Base-by-base conservation (phyloP, 1,140 invertebrate genomes). In the Cotesia vestalis region DNA sequence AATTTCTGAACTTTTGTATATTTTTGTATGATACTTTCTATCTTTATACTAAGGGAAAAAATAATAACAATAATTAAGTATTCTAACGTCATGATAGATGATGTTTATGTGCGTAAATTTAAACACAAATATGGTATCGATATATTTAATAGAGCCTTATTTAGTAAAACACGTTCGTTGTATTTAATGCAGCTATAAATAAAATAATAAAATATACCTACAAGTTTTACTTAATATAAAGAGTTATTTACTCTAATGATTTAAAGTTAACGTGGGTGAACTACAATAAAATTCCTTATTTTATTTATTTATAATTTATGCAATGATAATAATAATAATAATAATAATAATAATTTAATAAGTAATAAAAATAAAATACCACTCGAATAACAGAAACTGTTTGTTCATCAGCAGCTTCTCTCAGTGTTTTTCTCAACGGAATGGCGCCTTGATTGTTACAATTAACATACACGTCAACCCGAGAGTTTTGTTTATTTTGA, bases 401-500 rank as follows among this genome's bases (percentile, higher is more conserved):
- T 12, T 75, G 59, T 5, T 20, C 35, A 0, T 75, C 46, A 14
- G 81, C 83, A 79, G 90, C 85, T 46, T 91, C 87, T 69, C 83
- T 83, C 69, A 90, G 80, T 6, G 82, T 85, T 78, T 81, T 87
- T 61, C 82, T 85, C 55, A 88, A 80, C 2, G 84, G 81, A 20
- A 91, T 82, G 53, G 84, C 85, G 2, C 90, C 90, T 69, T 89
- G 87, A 17, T 86, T 84, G 35, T 81, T 75, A 75, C 90, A 91
- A 74, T 91, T 88, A n/a, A 90, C 80, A 76, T 90, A 91, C 1
- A 91, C 76, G 35, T 88, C 88, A 3, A 89, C 83, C 69, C 87
- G 84, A 3, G 88, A 86, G 6, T 86, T 84, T 1, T 86, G 85
- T 75, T 88, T 84, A 4, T 75, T 79, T 77, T 91, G 91, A 71